phyloP scores from a whole-genome alignment of 2,113 vertebrate species.

The Platysternon megacephalum region DNA sequence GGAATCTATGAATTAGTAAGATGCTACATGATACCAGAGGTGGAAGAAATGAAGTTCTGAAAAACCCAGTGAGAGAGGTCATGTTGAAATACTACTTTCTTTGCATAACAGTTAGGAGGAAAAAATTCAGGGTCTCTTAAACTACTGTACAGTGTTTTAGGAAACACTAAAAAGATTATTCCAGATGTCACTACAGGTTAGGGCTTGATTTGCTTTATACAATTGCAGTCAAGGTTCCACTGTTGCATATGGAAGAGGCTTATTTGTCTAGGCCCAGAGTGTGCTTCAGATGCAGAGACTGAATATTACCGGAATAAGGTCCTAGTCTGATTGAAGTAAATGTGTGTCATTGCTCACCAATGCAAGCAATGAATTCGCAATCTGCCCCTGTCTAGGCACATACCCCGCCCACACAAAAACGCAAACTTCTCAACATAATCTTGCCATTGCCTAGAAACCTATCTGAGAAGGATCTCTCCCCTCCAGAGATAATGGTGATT shows the following conservation, averaged over 20 bases:
- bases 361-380: not conserved
- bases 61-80: not conserved
- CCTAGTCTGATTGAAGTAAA: not conserved
- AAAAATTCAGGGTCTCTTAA: not conserved
- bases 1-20: too few relatives aligned
- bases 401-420: not conserved
- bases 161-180: not conserved
- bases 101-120: not conserved
- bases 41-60: too few relatives aligned
- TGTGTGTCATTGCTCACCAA: not conserved
- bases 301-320: not conserved
- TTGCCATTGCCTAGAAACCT: constrained; percentile 20
- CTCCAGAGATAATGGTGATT: constrained; percentile 41
- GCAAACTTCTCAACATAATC: not conserved
- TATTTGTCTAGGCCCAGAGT: not conserved
- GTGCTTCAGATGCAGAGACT: not conserved
- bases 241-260: not conserved
- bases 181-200: not conserved
- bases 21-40: too few relatives aligned
- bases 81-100: not conserved
- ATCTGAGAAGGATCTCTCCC: constrained; percentile 28
- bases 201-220: not conserved
- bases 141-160: not conserved
- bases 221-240: not conserved
- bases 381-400: not conserved